Evolutionary conservation across 37 sponge, comb jelly and placozoan genomes (phyloP), one percentile per base, ranked within the genome.

Genomic region (Eunapius fragilis): DNA sequence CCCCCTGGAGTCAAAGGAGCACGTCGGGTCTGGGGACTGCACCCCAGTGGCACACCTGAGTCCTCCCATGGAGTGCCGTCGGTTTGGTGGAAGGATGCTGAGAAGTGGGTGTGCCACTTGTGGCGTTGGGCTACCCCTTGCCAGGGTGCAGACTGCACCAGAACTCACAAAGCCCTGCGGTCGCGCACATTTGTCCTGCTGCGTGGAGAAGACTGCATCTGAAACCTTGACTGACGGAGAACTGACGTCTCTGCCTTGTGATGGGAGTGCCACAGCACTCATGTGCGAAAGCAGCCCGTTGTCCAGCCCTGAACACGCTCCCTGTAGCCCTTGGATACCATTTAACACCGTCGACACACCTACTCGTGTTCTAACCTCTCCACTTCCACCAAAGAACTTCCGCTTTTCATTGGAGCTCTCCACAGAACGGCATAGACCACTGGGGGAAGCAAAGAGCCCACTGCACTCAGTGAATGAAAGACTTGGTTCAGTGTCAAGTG

Each of bases 311-410:
- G 58, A 58, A 19, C 58, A 58, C 58, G 17, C 58, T 17, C 58
- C 58, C 17, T 58, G 58, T 17, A 58, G 58, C 58, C 58, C 58
- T 17, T 58, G 58, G 58, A 17, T 58, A 17, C 14, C 58, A 11
- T 45, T 45, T 45, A 45, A 45, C 47, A 45, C 47, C 4, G 47
- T 9, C 47, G 58, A 58, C 22, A 58, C 58, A 58, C 58, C 58
- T 11, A 12, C 14, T 12, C 6, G 58, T 58, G 58, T 77, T 26
- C 83, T 83, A 12, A 41, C 83, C 0, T 83, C 88, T 19, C 88
- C 88, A 1, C 34, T 25, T 49, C 72, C 32, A 27, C 34, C 70
- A 7, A 82, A 45, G 28, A 81, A 36, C 25, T 82, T 82, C 28
- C 82, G 72, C 0, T 70, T 37, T 30, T 82, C 82, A 2, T 25